Percentiles rank a stretch among this genome's conserved stretches.
These are phyloP conservation scores for Orchesella cincta DNA, from an alignment of 1,140 invertebrate species.

Conservation along the genomic window DNA sequence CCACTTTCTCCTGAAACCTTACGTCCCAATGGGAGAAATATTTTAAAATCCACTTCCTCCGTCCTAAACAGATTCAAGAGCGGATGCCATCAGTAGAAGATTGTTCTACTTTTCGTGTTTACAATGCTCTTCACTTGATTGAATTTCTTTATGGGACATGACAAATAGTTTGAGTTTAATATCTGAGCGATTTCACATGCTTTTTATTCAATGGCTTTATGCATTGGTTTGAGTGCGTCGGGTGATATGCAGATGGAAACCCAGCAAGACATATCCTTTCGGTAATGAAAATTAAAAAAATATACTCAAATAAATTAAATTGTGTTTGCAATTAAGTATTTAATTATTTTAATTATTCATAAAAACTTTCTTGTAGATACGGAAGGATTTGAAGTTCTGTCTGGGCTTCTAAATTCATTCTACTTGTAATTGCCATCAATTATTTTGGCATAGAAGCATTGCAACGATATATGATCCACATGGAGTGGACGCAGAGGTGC, in stretches of 20 bases:
- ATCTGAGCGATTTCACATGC: constrained; percentile 69
- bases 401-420: constrained; percentile 66
- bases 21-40: constrained; percentile 54
- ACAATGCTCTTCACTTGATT: constrained; percentile 61
- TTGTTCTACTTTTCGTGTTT: constrained; percentile 63
- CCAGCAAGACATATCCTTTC: constrained; percentile 63
- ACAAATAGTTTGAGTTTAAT: constrained; percentile 66
- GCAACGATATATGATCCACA: constrained; percentile 63
- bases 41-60: constrained; percentile 53
- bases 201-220: constrained; percentile 67
- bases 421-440: constrained; percentile 63
- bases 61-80: constrained; percentile 57
- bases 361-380: constrained; percentile 54
- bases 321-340: not conserved
- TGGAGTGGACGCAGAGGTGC: constrained; percentile 59
- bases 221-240: constrained; percentile 65
- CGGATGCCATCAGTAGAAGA: constrained; percentile 59
- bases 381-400: constrained; percentile 63
- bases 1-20: constrained; percentile 54
- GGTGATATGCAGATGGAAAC: constrained; percentile 61
- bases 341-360: not conserved
- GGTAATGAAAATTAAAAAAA: constrained; percentile 57
- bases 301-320: constrained; percentile 27
- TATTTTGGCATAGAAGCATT: constrained; percentile 62
- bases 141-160: constrained; percentile 67